These are phyloP conservation scores for Bufo bufo DNA, from an alignment of 2,113 vertebrate species.

Conservation along the genomic window DNA sequence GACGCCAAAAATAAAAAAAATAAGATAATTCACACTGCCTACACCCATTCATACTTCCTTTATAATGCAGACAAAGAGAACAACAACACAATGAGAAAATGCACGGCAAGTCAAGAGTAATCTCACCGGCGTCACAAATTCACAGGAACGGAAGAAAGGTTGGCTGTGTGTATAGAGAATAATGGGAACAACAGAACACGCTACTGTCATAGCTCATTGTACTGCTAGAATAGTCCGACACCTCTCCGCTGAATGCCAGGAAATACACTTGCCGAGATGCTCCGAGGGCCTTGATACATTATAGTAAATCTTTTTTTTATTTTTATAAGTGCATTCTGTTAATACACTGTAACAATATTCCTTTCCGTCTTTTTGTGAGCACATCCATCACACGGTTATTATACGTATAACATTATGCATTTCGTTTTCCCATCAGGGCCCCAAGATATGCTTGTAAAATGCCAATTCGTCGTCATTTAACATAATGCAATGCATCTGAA, in stretches of 20 bases:
- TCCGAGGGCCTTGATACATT: not conserved
- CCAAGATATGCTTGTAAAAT: constrained; percentile 40
- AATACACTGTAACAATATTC: not conserved
- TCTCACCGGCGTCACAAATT: not conserved
- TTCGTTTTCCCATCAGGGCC: constrained; percentile 22
- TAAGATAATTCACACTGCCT: no score
- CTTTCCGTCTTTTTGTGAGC: not conserved
- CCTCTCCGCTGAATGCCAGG: not conserved
- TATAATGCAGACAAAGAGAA: no score
- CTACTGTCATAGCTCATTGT: not conserved
- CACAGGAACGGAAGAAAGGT: not conserved
- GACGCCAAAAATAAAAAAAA: no score
- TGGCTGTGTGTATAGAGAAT: not conserved
- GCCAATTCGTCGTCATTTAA: constrained; percentile 28
- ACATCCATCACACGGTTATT: constrained; percentile 13
- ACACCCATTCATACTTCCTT: no score
- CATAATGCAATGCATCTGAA: constrained; percentile 34
- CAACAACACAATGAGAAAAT: no score
- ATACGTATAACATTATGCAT: constrained; percentile 37
- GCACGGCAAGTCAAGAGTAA: not conserved
- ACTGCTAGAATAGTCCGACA: not conserved
- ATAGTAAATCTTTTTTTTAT: not conserved
- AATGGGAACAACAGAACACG: not conserved
- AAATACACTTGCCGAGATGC: not conserved
- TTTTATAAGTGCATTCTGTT: constrained; percentile 10